Evolutionary conservation across 2,113 vertebrate genomes (phyloP), one percentile per base, ranked within the genome.

Genomic region (Lycaon pictus): DNA sequence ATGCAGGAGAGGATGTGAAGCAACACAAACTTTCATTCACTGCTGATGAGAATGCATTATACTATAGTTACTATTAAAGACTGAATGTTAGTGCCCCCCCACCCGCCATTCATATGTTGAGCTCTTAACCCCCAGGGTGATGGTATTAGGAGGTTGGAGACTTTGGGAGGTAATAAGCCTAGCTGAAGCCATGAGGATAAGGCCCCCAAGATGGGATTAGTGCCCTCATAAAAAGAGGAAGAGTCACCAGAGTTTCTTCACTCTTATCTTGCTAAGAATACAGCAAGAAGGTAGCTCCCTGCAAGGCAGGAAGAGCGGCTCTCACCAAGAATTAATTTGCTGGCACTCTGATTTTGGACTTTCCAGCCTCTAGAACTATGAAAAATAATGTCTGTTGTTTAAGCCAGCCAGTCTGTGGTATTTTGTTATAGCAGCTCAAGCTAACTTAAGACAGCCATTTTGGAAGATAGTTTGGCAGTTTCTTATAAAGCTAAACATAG

Each of bases 381-480:
- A 74, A 94, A 89, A 82, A 72, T 85, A 93, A 74, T 25, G 56
- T 71, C 27, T 56, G 7, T 35, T 94, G 79, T 63, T 83, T 81
- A 82, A 86, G 56, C 43, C 37, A 71, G 10, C 11, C 43, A 88
- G 48, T 87, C 84, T 71, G 48, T 32, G 48, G n/a, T 79, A 32
- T 55, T 93, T 76, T 89, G 72, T 74, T n/a, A 60, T 5, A 77
- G 65, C 35, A 85, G 72, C 43, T 25, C 71, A 32, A 95, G 56
- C 23, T 35, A 83, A 76, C 63, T 32, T 32, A 51, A 48, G n/a
- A 91, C 35, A 83, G 88, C 63, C 32, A 22, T 43, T 83, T 71
- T 95, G 51, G 84, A 83, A 95, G 63, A 77, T 6, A 89, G 77
- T 79, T 27, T 65, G 12, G 84, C 51, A 89, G 72, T 80, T 90